A percentile compares a stretch with the other conserved stretches of the same genome.
These are phyloP conservation scores for Tiliacea aurago DNA, from an alignment of 2,888 invertebrate genomes.

Conservation along the genomic window DNA sequence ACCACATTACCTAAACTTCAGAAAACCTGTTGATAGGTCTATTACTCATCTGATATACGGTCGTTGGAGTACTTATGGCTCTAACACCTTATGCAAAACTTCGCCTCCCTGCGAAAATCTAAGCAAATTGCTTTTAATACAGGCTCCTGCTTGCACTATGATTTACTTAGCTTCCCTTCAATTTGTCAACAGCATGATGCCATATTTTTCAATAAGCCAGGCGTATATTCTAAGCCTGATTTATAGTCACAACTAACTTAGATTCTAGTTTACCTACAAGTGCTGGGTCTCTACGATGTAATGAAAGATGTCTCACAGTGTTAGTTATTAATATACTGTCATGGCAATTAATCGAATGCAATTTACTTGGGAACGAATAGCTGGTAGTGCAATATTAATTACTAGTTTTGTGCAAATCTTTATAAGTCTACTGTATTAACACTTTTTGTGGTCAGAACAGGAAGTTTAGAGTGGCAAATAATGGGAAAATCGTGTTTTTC, in stretches of 20 bases:
- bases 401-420: conserved; percentile 36
- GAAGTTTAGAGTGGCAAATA: conserved; percentile 29
- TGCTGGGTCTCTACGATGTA: conserved; percentile 40
- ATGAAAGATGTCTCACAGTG: conserved; percentile 54
- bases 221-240: conserved; percentile 47
- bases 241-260: conserved; percentile 50
- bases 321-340: conserved; percentile 59
- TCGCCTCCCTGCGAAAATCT: conserved; percentile 23
- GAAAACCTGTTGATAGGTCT: neutral
- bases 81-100: conserved; percentile 23
- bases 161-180: conserved; percentile 50
- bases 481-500: conserved; percentile 36
- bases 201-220: conserved; percentile 61
- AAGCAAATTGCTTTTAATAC: conserved; percentile 35
- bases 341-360: conserved; percentile 54
- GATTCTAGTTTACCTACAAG: conserved; percentile 54
- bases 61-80: neutral
- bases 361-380: conserved; percentile 45
- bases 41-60: neutral
- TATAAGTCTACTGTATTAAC: conserved; percentile 20
- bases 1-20: neutral
- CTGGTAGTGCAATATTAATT: conserved; percentile 38
- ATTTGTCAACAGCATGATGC: conserved; percentile 55
- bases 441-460: conserved; percentile 22
- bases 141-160: conserved; percentile 34